Evolutionary conservation across 37 sponge, comb jelly and placozoan species (phyloP).

Genomic region (Spongia lamella): DNA sequence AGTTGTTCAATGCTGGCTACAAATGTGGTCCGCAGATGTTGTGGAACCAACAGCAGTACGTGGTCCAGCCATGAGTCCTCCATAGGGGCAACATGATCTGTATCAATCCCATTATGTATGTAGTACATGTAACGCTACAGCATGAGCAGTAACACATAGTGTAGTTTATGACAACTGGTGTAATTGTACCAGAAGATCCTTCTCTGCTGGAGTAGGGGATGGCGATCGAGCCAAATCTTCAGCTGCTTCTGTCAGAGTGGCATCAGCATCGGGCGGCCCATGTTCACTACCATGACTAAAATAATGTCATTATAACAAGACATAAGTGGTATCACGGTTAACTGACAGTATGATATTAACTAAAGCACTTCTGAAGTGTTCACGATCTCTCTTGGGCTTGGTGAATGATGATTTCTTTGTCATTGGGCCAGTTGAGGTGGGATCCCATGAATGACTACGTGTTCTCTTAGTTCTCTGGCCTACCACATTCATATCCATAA

Average conservation of each 20-base stretch:
- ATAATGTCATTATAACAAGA: not conserved
- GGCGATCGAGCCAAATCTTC: not conserved
- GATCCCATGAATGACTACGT: constrained; percentile 68
- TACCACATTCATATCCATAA: not conserved
- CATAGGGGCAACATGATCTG: constrained; percentile 94
- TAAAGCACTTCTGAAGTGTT: constrained; percentile 89
- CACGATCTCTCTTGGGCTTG: constrained; percentile 61
- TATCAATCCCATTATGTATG: constrained; percentile 97
- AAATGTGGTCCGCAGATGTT: constrained; percentile 39
- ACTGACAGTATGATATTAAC: constrained; percentile 89
- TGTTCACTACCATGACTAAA: constrained; percentile 27
- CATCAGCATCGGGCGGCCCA: constrained; percentile 33
- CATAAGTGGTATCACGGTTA: not conserved
- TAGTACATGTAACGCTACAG: constrained; percentile 95
- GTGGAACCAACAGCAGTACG: constrained; percentile 59
- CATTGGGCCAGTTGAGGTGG: not conserved
- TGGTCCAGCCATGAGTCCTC: constrained; percentile 91
- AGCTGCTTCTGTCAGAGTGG: not conserved
- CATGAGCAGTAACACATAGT: not conserved
- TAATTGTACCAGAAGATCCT: constrained; percentile 83
- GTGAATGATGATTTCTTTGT: constrained; percentile 10
- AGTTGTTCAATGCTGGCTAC: constrained; percentile 72
- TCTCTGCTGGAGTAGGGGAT: constrained; percentile 74
- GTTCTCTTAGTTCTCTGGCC: constrained; percentile 18
- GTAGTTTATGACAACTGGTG: not conserved